phyloP scores from a whole-genome alignment of 2,113 vertebrate genomes.

The Aegotheles bennettii region DNA sequence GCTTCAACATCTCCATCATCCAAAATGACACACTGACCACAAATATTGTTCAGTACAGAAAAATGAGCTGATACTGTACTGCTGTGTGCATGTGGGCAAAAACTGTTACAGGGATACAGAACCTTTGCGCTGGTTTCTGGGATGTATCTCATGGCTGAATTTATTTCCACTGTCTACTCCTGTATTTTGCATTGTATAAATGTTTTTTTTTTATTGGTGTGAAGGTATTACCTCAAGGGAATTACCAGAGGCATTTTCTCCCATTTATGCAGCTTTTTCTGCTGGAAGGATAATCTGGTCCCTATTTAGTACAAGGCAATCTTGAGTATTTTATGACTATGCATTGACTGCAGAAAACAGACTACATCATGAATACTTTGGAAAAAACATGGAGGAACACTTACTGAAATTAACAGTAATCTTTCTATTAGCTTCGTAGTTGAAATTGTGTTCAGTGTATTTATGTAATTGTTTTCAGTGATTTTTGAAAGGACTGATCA shows the following conservation, averaged over 20 bases:
- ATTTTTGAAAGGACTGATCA: neutral
- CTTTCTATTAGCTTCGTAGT: neutral
- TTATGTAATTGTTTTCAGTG: neutral
- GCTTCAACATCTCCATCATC: neutral
- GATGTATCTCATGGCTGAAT: neutral
- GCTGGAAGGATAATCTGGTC: neutral
- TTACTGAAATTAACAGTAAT: neutral
- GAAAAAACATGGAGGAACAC: neutral
- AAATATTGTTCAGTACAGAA: neutral
- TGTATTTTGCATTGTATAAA: neutral
- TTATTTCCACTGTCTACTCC: neutral
- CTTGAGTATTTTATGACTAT: neutral
- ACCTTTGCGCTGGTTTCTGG: neutral
- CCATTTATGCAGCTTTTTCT: neutral
- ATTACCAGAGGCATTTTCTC: neutral
- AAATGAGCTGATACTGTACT: neutral
- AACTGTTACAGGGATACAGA: neutral
- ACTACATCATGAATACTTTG: neutral
- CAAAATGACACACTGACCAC: neutral
- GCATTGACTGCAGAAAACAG: neutral
- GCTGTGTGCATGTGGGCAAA: neutral
- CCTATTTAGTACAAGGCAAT: neutral
- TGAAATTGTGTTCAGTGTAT: neutral
- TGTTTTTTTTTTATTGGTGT: neutral
- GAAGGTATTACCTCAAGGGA: neutral